A percentile compares a stretch with the other conserved stretches of the same genome.
Conservation (phyloP, 2,797 vertebrate species). For the Clarias laeviceps region DNA sequence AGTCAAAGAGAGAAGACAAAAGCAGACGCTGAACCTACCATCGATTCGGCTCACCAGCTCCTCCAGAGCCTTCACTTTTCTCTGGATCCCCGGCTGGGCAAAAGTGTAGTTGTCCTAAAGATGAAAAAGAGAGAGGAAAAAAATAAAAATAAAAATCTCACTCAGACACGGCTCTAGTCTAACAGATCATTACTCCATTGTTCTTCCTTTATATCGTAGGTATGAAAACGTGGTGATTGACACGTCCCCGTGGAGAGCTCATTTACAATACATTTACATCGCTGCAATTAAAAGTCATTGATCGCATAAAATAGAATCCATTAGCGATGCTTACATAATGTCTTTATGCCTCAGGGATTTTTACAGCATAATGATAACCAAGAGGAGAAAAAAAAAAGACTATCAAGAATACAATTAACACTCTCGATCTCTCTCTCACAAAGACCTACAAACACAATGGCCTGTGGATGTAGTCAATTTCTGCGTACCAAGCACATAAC, state of each 20-base stretch:
- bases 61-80: slow-evolving; percentile 91
- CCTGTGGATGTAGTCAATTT: slow-evolving; percentile 22
- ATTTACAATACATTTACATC: slow-evolving; percentile 28
- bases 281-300: slow-evolving; percentile 43
- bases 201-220: background rate
- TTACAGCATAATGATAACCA: slow-evolving; percentile 36
- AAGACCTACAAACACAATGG: slow-evolving; percentile 17
- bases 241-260: slow-evolving; percentile 25
- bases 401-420: slow-evolving; percentile 20
- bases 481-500: background rate
- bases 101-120: slow-evolving; percentile 92
- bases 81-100: slow-evolving; percentile 95
- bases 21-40: slow-evolving; percentile 76
- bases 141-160: background rate
- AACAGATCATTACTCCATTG: background rate
- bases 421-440: slow-evolving; percentile 6
- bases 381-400: slow-evolving; percentile 29
- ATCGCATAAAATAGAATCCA: slow-evolving; percentile 38
- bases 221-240: slow-evolving; percentile 15
- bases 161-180: background rate
- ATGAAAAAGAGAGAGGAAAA: background rate
- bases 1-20: background rate
- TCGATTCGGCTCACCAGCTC: slow-evolving; percentile 95
- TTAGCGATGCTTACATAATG: slow-evolving; percentile 39
- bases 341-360: slow-evolving; percentile 27